Percentiles rank a stretch among this genome's conserved stretches.
Evolutionary conservation across 2,888 invertebrate genomes (phyloP).

Genomic region (Melanotus villosus): DNA sequence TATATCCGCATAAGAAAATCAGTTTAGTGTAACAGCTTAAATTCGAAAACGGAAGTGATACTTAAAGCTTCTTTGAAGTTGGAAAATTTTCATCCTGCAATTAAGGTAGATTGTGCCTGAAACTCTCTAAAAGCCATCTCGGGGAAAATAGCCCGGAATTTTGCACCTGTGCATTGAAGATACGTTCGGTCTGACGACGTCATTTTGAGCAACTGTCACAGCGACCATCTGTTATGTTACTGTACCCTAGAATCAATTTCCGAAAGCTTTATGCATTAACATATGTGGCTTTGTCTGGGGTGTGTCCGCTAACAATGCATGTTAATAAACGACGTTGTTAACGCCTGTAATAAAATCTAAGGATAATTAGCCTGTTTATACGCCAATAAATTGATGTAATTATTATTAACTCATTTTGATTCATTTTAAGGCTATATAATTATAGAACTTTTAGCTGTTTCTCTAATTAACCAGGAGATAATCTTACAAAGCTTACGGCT

Average conservation of each 20-base stretch:
- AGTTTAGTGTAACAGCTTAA: not conserved
- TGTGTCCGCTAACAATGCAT: not conserved
- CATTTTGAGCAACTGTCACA: slow-evolving; percentile 22
- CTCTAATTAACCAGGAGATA: no score
- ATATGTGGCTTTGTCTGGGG: slow-evolving; percentile 16
- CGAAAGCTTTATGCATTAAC: slow-evolving; percentile 17
- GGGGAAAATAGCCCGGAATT: not conserved
- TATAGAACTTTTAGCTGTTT: no score
- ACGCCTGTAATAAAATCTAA: not conserved
- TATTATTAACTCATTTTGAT: no score
- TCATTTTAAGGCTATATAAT: no score
- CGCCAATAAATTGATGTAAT: not conserved
- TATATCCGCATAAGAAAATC: slow-evolving; percentile 8
- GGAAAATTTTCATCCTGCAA: not conserved
- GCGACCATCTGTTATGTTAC: slow-evolving; percentile 23
- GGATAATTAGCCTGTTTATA: not conserved
- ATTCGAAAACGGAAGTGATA: not conserved
- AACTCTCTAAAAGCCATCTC: slow-evolving; percentile 12
- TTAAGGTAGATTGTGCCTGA: slow-evolving; percentile 2
- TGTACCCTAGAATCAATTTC: slow-evolving; percentile 25
- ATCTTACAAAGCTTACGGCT: no score
- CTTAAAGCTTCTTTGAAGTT: not conserved
- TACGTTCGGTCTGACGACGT: slow-evolving; percentile 11
- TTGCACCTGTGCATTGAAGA: slow-evolving; percentile 27
- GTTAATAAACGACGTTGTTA: slow-evolving; percentile 1